Evolutionary conservation across 2,797 vertebrate genomes (phyloP).

Genomic region (Anisognathus igniventris): DNA sequence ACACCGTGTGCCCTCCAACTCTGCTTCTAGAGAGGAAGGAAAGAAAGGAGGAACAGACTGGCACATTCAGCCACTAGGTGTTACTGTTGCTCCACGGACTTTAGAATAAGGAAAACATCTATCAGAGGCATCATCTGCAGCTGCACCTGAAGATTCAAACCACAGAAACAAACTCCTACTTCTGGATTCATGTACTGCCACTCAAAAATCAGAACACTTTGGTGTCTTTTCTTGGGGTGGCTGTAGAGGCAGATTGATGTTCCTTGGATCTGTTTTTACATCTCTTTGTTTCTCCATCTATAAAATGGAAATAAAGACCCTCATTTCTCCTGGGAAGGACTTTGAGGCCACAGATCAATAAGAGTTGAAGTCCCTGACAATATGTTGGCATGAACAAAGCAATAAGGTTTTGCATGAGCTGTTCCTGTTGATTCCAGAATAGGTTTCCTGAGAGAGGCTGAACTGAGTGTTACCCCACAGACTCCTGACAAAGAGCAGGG

Average conservation of each 20-base stretch:
- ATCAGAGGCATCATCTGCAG: background rate
- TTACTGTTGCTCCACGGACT: conserved; percentile 58
- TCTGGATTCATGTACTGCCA: fast-evolving
- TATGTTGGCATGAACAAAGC: background rate
- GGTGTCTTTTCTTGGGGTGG: background rate
- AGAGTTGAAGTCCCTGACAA: background rate
- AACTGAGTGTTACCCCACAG: background rate
- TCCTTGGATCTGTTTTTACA: background rate
- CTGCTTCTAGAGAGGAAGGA: background rate
- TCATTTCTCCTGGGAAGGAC: background rate
- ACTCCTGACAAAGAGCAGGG: background rate
- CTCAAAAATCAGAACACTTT: background rate
- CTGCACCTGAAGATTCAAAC: background rate
- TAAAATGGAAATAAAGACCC: background rate
- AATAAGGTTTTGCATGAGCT: background rate
- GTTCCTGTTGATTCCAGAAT: background rate
- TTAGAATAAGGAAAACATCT: background rate
- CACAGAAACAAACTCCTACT: fast-evolving
- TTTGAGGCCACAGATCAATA: background rate
- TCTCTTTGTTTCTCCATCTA: background rate
- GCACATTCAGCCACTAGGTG: conserved; percentile 57
- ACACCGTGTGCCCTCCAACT: background rate
- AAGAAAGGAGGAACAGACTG: background rate
- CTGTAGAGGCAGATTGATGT: background rate
- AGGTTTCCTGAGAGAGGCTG: background rate